Conservation (phyloP, 2,113 vertebrate species). For the Aepyceros melampus region DNA sequence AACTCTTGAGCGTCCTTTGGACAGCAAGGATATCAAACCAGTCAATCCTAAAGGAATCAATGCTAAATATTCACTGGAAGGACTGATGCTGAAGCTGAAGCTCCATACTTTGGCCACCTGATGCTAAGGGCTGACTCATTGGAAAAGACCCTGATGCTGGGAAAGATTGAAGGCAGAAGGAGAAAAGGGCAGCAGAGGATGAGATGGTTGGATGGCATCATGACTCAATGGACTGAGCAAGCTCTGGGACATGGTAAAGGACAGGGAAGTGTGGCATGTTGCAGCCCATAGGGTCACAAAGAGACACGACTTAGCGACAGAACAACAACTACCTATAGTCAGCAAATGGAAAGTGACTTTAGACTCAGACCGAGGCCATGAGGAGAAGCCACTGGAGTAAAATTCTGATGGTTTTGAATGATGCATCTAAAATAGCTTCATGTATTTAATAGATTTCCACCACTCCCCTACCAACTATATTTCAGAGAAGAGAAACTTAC, state of each 20-base stretch:
- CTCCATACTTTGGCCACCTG: background rate
- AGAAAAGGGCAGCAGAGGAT: background rate
- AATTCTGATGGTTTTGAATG: background rate
- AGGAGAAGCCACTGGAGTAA: background rate
- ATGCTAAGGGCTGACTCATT: background rate
- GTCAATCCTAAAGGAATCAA: background rate
- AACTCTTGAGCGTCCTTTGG: background rate
- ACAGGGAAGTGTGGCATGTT: background rate
- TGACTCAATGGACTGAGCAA: background rate
- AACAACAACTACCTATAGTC: background rate
- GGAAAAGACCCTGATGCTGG: background rate
- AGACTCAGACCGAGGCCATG: background rate
- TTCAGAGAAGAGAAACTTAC: background rate
- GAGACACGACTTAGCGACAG: background rate
- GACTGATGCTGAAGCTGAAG: background rate
- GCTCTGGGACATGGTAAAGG: background rate
- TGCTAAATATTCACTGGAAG: background rate
- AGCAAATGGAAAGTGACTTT: background rate
- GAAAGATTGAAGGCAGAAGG: background rate
- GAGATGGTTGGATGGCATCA: background rate
- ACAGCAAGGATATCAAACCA: background rate
- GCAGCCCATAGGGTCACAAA: background rate
- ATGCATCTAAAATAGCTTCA: background rate
- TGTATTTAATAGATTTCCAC: background rate
- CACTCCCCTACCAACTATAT: background rate